phyloP scores from a whole-genome alignment of 2,113 vertebrate species.

The Mustela nigripes region DNA sequence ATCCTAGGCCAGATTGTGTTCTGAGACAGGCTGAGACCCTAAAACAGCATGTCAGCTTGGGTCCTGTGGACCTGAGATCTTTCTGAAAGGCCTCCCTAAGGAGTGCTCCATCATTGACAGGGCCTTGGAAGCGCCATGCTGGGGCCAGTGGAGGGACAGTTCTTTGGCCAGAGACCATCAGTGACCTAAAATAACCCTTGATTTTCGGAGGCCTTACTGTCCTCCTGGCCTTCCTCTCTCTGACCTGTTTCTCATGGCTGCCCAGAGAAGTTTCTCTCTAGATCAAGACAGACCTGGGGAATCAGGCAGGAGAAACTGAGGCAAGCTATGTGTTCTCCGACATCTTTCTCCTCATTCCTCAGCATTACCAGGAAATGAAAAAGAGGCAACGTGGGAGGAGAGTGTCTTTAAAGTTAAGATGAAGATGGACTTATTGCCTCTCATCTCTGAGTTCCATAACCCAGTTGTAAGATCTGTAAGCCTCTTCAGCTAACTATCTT shows the following conservation, averaged over 20 bases:
- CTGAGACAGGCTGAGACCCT: conserved; percentile 23
- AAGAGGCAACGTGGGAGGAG: not conserved
- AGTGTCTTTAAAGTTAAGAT: not conserved
- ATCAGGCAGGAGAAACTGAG: not conserved
- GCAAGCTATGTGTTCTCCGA: not conserved
- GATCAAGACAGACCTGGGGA: not conserved
- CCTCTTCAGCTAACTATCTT: not conserved
- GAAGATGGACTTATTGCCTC: not conserved
- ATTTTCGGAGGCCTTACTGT: not conserved
- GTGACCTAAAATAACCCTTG: not conserved
- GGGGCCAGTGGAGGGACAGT: not conserved
- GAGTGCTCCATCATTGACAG: conserved; percentile 26
- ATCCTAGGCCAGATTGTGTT: not conserved
- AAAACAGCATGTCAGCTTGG: conserved; percentile 48
- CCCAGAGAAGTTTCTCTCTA: not conserved
- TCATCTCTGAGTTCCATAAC: not conserved
- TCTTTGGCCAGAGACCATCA: not conserved
- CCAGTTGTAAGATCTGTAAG: not conserved
- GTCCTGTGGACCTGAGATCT: not conserved
- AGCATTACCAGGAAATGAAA: not conserved
- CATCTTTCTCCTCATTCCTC: not conserved
- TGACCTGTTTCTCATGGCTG: not conserved
- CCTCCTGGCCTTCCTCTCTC: not conserved
- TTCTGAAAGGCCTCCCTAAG: conserved; percentile 8
- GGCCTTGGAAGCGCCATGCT: not conserved